A percentile compares a stretch with the other conserved stretches of the same genome.
These are phyloP conservation scores for Tretioscincus oriximinensis DNA, from an alignment of 2,113 vertebrate genomes.

Conservation along the genomic window DNA sequence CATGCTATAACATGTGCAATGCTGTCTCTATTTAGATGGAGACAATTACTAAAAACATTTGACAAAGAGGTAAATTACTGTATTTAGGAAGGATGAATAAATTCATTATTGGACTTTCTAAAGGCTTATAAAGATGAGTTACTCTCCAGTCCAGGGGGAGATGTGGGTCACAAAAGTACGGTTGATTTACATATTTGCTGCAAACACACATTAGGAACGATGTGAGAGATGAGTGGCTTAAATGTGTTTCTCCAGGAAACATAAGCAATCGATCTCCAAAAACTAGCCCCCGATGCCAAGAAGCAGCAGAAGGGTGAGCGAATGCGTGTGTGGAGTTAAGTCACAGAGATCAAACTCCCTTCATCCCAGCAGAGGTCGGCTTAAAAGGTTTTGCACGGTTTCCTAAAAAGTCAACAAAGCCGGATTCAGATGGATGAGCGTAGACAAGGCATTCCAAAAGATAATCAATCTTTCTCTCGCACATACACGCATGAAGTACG, in stretches of 20 bases:
- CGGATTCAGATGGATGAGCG: conserved; percentile 9
- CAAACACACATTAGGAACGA: not conserved
- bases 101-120: not conserved
- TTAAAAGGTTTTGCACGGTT: conserved; percentile 17
- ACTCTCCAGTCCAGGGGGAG: too few species aligned
- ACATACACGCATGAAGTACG: not conserved
- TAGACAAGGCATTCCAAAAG: not conserved
- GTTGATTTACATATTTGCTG: not conserved
- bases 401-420: conserved; percentile 24
- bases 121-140: too few species aligned
- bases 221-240: not conserved
- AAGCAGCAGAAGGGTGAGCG: not conserved
- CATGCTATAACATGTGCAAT: too few species aligned
- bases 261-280: not conserved
- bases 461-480: not conserved
- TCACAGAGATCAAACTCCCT: not conserved
- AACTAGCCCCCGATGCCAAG: not conserved
- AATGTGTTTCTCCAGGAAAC: not conserved
- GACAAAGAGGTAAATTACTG: not conserved
- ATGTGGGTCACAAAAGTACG: too few species aligned
- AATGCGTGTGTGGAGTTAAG: not conserved
- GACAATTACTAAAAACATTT: not conserved
- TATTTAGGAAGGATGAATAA: not conserved
- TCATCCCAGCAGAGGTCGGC: not conserved
- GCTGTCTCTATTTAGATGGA: not conserved